Evolutionary conservation across 2,113 vertebrate genomes (phyloP).

Genomic region (Mesoclemmys tuberculata): DNA sequence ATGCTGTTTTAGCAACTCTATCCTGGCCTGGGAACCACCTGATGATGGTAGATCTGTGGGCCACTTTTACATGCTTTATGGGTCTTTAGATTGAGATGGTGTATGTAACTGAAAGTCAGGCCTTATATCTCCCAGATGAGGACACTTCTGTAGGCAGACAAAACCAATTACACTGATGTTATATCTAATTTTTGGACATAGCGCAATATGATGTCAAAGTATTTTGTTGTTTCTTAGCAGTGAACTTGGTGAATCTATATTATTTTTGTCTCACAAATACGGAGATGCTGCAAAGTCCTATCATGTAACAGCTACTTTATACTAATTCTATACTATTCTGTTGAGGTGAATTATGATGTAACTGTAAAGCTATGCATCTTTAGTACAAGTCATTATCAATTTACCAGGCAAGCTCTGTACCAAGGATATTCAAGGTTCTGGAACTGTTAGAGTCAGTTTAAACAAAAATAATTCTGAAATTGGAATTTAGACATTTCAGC

Average conservation of each 20-base stretch:
- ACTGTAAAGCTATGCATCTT: background rate
- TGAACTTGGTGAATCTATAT: background rate
- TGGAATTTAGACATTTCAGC: background rate
- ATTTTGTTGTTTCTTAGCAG: background rate
- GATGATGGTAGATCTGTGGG: background rate
- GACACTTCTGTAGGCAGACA: background rate
- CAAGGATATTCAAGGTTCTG: background rate
- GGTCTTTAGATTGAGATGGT: background rate
- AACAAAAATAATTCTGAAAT: background rate
- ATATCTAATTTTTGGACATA: background rate
- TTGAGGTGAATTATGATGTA: background rate
- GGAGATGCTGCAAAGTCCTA: background rate
- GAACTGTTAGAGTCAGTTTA: background rate
- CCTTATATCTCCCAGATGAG: background rate
- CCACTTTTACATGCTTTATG: background rate
- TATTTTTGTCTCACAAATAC: background rate
- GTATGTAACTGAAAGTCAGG: background rate
- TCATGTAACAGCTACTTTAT: background rate
- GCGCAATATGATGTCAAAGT: background rate
- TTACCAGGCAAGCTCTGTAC: background rate
- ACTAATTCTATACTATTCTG: background rate
- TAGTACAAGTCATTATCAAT: background rate
- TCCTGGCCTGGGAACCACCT: background rate
- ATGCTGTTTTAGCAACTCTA: background rate
- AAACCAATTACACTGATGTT: background rate